Percentiles rank a stretch among this genome's conserved stretches.
phyloP scores from a whole-genome alignment of 2,113 vertebrate species.

The Pitta sordida region DNA sequence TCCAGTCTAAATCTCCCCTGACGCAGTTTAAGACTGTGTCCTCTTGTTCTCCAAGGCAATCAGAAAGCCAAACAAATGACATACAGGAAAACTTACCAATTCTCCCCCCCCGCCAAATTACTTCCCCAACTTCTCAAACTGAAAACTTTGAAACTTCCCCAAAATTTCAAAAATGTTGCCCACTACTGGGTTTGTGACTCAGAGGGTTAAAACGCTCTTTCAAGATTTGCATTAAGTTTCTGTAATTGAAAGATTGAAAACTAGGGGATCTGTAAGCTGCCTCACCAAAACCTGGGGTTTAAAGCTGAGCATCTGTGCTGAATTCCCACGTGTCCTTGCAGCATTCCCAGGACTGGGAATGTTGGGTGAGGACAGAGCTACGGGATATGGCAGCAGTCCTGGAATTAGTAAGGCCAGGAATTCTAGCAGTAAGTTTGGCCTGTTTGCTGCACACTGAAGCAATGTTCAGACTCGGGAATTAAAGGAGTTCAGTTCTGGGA shows the following conservation, averaged over 20 bases:
- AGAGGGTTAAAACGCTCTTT: background rate
- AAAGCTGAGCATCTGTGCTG: background rate
- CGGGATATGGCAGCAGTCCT: background rate
- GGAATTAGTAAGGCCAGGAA: accelerated
- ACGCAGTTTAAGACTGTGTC: no score
- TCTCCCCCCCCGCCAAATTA: background rate
- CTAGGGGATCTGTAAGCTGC: background rate
- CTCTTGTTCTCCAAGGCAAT: background rate
- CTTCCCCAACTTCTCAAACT: background rate
- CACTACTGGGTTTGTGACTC: background rate
- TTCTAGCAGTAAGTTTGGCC: background rate
- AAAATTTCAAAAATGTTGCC: background rate
- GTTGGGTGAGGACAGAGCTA: background rate
- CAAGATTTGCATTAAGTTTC: background rate
- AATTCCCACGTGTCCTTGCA: accelerated
- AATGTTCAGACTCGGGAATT: background rate
- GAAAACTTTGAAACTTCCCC: background rate
- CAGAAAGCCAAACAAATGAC: background rate
- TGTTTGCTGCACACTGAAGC: background rate
- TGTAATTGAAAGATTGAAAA: background rate
- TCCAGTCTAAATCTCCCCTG: no score
- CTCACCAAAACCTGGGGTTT: background rate
- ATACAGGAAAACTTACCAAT: background rate
- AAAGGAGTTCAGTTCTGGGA: background rate
- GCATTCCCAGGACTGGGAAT: background rate